Base-by-base conservation (phyloP, 2,113 vertebrate genomes). In the Halcyon senegalensis region DNA sequence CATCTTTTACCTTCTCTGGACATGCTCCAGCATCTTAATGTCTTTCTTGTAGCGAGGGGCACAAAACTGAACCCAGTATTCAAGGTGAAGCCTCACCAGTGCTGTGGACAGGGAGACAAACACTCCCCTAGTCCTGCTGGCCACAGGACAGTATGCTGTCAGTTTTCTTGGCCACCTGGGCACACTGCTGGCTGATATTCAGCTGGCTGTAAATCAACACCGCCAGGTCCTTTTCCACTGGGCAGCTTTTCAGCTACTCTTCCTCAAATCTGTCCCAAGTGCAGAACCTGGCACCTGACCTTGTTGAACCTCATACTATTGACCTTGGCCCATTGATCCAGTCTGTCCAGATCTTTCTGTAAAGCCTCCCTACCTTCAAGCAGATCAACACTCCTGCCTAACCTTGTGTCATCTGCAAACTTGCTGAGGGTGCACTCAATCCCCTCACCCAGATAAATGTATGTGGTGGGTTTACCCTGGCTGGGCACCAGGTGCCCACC, bases 141-240 rank as follows among this genome's bases (percentile, higher is more conserved):
- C 15, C 35, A 68, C 24, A 20, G n/a, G 11, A 28, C 41, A 85
- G 48, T 13, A 55, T 31, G 37, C 9, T 9, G 4, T 37, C 59
- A 27, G 48, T 23, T 5, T 43, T 53, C 31, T 43, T 63, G 46
- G 33, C 13, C 21, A 35, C 30, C 24, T 43, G 30, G 46, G 15
- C 46, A 53, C 31, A 63, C 46, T 41, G 41, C 41, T 5, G 0
- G 28, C 19, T 44, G 4, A 43, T 43, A 43, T 43, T 43, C 43
- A 46, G 41, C 46, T 5, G 0, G 28, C 19, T 44, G 4, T 11
- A 6, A 2, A 55, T 21, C 18, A 70, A 4, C 19, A 64, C 0
- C 0, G 4, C 13, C 20, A n/a, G 27, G 27, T 35, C 20, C 37
- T 37, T 59, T 35, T 68, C 35, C 1, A 1, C 2, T 1, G 2